phyloP scores from a whole-genome alignment of 2,113 vertebrate genomes.

The Hydrolagus affinis region DNA sequence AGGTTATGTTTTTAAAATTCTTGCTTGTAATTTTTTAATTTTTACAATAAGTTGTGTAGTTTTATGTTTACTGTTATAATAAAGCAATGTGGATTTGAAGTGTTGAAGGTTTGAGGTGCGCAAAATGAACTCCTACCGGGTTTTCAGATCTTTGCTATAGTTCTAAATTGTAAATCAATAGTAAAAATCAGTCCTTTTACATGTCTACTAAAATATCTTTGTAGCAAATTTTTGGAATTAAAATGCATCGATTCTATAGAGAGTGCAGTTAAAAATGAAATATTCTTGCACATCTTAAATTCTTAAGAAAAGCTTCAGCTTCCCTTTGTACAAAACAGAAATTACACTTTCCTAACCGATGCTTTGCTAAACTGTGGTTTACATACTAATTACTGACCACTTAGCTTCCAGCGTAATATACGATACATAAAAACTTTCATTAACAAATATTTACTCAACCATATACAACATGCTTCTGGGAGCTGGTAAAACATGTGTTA shows the following conservation, averaged over 20 bases:
- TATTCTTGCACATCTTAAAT: neutral
- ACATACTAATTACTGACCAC: neutral
- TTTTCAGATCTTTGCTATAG: neutral
- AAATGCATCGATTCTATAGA: neutral
- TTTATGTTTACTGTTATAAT: too few relatives aligned
- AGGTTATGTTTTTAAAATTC: too few relatives aligned
- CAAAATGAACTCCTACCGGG: neutral
- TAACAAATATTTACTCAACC: conserved; percentile 11
- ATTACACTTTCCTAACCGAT: neutral
- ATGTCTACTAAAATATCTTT: neutral
- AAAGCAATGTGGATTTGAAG: neutral
- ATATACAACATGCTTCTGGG: neutral
- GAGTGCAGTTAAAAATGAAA: neutral
- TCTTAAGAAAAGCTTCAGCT: neutral
- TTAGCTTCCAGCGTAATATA: neutral
- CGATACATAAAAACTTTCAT: neutral
- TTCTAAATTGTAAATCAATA: neutral
- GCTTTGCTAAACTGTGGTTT: neutral
- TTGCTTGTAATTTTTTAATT: too few relatives aligned
- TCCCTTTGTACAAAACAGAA: neutral
- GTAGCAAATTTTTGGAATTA: neutral
- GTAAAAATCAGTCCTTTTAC: neutral
- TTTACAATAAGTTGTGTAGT: too few relatives aligned
- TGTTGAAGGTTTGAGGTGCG: neutral
- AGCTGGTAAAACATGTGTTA: neutral